Percentiles rank a stretch among this genome's conserved stretches.
These are phyloP conservation scores for Chaetops frenatus DNA, from an alignment of 2,113 vertebrate genomes.

Conservation along the genomic window DNA sequence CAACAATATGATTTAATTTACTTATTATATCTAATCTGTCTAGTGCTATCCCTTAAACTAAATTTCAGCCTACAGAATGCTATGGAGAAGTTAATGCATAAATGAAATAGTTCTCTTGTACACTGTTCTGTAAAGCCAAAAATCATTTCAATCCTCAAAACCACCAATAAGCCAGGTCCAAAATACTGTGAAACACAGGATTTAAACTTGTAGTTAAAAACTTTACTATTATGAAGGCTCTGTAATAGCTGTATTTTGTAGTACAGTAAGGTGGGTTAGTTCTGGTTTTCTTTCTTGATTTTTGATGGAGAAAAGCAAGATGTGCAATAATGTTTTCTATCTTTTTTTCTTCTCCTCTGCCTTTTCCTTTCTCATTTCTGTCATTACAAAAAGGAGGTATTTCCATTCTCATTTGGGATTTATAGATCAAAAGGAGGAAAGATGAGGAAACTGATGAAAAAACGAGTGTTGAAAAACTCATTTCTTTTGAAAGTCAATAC, in stretches of 20 bases:
- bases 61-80: background rate
- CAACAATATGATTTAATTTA: background rate
- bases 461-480: accelerated
- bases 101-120: background rate
- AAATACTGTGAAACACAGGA: background rate
- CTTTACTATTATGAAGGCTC: background rate
- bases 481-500: background rate
- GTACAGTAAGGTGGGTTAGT: background rate
- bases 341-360: background rate
- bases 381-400: background rate
- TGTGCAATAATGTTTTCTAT: background rate
- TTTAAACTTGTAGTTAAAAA: background rate
- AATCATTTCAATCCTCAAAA: background rate
- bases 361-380: background rate
- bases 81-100: background rate
- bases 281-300: background rate
- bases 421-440: background rate
- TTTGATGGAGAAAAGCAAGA: background rate
- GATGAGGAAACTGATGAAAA: background rate
- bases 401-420: background rate
- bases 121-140: background rate
- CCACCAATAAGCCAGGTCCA: accelerated
- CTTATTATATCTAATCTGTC: background rate
- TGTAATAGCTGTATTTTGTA: background rate
- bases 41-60: background rate